Conservation (phyloP, 2,888 invertebrate genomes). For the Ptychoptera albimana region DNA sequence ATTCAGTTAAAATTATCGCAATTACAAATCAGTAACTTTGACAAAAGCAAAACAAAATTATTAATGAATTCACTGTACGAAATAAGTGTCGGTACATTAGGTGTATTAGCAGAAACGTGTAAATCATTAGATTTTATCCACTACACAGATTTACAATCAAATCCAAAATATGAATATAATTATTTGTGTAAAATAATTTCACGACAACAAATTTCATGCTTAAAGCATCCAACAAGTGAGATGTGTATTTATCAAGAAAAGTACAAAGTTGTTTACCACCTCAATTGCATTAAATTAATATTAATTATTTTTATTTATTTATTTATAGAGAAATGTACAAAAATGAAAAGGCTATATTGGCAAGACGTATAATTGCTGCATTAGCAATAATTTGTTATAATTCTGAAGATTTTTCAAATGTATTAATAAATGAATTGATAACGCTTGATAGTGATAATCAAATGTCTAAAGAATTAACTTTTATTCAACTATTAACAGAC, state of each 20-base stretch:
- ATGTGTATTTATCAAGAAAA: too few relatives aligned
- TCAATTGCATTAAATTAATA: neutral
- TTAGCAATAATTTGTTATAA: constrained; percentile 7
- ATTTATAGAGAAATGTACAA: neutral
- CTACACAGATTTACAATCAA: neutral
- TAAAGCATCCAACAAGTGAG: too few relatives aligned
- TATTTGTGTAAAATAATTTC: neutral
- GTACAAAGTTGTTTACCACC: neutral
- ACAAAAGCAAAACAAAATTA: too few relatives aligned
- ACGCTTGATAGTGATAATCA: neutral
- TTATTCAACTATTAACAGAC: constrained; percentile 6
- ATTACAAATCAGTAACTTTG: too few relatives aligned
- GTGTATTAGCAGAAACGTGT: too few relatives aligned
- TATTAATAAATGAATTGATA: constrained; percentile 1
- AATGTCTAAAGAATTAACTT: neutral
- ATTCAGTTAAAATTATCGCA: too few relatives aligned
- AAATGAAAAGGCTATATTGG: constrained; percentile 8
- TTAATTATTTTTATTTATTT: neutral
- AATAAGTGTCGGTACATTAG: too few relatives aligned
- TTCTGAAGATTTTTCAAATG: neutral
- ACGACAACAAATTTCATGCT: neutral
- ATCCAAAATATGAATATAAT: constrained; percentile 2
- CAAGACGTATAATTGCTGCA: constrained; percentile 7
- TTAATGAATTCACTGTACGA: too few relatives aligned
- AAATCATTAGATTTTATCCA: constrained; percentile 1